Percentiles rank a stretch among this genome's conserved stretches.
Evolutionary conservation across 2,888 invertebrate genomes (phyloP).

Genomic region (Cylindroiulus punctatus): DNA sequence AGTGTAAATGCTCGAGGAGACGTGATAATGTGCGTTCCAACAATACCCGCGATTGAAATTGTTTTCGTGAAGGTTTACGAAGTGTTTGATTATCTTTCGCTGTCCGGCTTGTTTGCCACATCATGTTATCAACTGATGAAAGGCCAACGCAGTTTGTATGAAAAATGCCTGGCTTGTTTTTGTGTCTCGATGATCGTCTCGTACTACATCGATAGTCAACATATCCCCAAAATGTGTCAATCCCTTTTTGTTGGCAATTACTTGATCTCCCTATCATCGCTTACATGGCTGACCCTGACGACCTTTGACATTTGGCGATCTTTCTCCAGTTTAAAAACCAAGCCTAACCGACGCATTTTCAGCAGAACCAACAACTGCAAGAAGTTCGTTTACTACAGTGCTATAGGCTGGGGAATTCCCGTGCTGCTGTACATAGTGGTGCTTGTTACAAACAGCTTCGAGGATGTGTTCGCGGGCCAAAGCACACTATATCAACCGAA

Average conservation of each 20-base stretch:
- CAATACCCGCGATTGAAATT: not conserved
- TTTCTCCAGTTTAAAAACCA: not conserved
- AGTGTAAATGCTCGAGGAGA: not conserved
- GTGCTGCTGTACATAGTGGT: not conserved
- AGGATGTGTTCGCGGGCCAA: no score
- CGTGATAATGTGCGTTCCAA: not conserved
- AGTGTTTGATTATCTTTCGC: not conserved
- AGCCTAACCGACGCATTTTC: not conserved
- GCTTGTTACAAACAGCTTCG: not conserved
- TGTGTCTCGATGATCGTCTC: not conserved
- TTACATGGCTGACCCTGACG: not conserved
- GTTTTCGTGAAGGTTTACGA: not conserved
- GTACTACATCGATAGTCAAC: not conserved
- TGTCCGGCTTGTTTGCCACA: not conserved
- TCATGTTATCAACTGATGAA: not conserved
- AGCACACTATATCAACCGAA: no score
- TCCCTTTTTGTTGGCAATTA: not conserved
- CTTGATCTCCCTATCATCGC: not conserved
- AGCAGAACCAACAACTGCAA: not conserved
- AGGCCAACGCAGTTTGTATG: not conserved
- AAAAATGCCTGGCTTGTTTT: not conserved
- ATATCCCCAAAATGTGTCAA: no score
- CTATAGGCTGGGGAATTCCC: not conserved
- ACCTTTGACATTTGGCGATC: conserved; percentile 2
- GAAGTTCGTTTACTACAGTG: not conserved